Base-by-base conservation (phyloP, 2,113 vertebrate species). In the Triplophysa siluroides region DNA sequence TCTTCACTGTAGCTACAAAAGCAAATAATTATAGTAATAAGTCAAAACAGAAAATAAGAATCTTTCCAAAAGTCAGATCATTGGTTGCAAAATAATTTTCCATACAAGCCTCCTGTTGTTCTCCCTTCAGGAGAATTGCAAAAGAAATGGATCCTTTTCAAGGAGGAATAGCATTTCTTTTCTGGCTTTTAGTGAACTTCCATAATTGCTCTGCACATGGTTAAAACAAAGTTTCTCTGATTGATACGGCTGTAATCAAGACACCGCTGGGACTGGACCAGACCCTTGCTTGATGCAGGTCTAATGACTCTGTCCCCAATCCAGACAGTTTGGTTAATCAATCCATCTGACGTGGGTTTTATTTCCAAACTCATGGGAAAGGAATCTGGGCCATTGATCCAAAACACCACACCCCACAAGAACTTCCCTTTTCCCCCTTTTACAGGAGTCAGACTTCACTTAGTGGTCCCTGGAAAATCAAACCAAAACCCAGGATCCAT, bases 371-470 rank as follows among this genome's bases (percentile, higher is more conserved):
- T 33, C 52, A 18, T 47, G 21, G 47, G 67, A 38, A 41, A 62
- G 60, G 64, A 69, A 45, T 23, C 43, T 41, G 61, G 64, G 50
- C 70, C 21, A 75, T 72, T 23, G 54, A 58, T 79, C 81, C 78
- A 81, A 21, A 38, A 54, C 45, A 16, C 81, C 69, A 64, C 78
- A 78, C 84, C 83, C 73, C 3, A 29, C 68, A 60, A 61, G 24
- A 78, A 61, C 24, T 50, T 68, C 7, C 62, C 33, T 38, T 66
- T 18, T 66, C 47, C 9, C 23, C 41, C 41, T 54, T 60, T 9
- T 26, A 54, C 24, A 61, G 70, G 76, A 83, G 58, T 64, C 47
- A 18, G 2, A 50, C 16, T 70, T 45, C 11, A 47, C 24, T n/a
- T 54, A 33, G 26, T 38, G 29, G 13, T 29, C 12, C 14, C 50